A percentile compares a stretch with the other conserved stretches of the same genome.
These are phyloP conservation scores for Miniopterus natalensis DNA, from an alignment of 2,113 vertebrate genomes.

Conservation along the genomic window DNA sequence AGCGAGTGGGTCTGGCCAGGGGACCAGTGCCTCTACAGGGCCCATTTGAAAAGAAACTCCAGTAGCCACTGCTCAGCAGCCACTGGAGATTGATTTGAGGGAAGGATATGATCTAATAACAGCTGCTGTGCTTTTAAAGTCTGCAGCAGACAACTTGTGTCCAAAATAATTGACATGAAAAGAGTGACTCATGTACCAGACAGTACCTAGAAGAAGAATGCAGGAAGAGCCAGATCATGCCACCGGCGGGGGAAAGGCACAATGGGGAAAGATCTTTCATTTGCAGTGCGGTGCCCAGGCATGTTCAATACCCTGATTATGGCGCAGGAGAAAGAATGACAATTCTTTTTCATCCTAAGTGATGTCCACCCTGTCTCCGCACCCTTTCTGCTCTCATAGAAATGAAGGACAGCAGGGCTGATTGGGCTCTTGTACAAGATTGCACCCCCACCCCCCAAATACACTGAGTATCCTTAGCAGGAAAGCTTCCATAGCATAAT, in stretches of 20 bases:
- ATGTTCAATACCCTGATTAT: not conserved
- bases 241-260: not conserved
- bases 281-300: not conserved
- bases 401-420: not conserved
- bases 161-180: not conserved
- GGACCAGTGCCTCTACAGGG: not conserved
- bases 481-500: constrained; percentile 1
- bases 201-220: not conserved
- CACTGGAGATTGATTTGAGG: not conserved
- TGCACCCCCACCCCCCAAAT: not conserved
- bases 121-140: not conserved
- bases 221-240: not conserved
- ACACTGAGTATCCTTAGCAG: not conserved
- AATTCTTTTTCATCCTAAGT: constrained; percentile 4
- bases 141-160: not conserved
- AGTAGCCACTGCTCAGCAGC: not conserved
- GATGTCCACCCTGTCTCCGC: not conserved
- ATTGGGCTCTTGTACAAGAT: not conserved
- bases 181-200: constrained; percentile 39
- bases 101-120: not conserved
- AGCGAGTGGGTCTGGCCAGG: not conserved
- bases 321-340: not conserved
- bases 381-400: not conserved
- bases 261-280: not conserved
- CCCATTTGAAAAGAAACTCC: not conserved